Evolutionary conservation across 1,140 invertebrate genomes (phyloP).

Genomic region (Paraescarpia echinospica): DNA sequence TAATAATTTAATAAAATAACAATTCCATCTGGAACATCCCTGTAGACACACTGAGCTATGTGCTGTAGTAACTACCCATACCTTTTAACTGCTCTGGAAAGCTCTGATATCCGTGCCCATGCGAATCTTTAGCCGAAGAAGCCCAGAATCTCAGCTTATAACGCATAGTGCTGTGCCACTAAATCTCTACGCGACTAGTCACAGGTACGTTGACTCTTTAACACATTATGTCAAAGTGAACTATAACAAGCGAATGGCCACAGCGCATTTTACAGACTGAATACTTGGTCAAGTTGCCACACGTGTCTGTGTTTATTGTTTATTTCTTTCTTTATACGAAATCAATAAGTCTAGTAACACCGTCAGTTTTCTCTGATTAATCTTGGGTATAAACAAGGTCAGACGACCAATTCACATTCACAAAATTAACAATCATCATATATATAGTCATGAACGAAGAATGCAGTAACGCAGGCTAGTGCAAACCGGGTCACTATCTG

Average conservation of each 20-base stretch:
- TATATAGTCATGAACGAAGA: neutral
- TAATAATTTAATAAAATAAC: neutral
- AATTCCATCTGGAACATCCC: neutral
- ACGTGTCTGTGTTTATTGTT: neutral
- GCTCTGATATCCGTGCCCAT: too few species aligned
- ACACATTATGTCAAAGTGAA: neutral
- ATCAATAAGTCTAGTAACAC: neutral
- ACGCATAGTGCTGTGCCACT: neutral
- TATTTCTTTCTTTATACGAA: neutral
- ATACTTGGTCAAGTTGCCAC: neutral
- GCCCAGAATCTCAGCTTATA: neutral
- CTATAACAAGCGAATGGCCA: neutral
- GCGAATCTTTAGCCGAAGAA: neutral
- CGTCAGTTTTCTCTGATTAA: neutral
- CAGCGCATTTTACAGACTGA: neutral
- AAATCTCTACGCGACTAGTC: neutral
- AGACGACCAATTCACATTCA: neutral
- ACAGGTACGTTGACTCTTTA: neutral
- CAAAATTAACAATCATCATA: neutral
- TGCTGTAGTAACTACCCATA: neutral
- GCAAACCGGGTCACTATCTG: too few species aligned
- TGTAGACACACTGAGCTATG: neutral
- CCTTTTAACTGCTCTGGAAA: neutral
- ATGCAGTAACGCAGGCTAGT: too few species aligned
- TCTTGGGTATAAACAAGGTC: neutral